These are phyloP conservation scores for Mastigias papua DNA, from an alignment of 30 jellyfish, hydroid and myxozoan genomes.

Conservation along the genomic window DNA sequence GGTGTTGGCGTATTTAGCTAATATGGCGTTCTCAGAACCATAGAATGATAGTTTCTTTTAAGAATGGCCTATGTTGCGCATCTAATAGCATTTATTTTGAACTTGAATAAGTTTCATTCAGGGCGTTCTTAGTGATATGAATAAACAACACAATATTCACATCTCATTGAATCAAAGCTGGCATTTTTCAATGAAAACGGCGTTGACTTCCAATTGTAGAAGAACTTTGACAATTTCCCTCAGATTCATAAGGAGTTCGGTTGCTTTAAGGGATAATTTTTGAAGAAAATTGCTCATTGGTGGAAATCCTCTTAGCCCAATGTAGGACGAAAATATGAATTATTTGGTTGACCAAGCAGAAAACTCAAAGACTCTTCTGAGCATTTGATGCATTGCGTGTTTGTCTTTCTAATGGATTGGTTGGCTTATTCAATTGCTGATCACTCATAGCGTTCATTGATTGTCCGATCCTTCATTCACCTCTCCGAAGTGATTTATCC, in stretches of 20 bases:
- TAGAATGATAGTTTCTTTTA: neutral
- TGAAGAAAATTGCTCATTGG: constrained; percentile 4
- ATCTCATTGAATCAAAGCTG: constrained; percentile 14
- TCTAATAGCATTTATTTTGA: neutral
- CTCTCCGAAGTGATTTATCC: too few species aligned
- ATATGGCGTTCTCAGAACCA: too few species aligned
- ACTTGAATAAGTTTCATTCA: neutral
- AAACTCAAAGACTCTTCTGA: neutral
- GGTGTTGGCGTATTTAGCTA: too few species aligned
- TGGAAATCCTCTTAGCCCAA: neutral
- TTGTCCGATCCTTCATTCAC: neutral
- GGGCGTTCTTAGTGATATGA: neutral
- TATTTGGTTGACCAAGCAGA: neutral
- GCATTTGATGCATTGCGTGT: neutral
- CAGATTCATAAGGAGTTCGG: neutral
- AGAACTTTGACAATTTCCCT: neutral
- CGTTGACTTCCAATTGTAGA: neutral
- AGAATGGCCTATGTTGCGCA: neutral
- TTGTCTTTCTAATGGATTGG: neutral
- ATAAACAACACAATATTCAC: neutral
- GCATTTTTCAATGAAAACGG: constrained; percentile 9
- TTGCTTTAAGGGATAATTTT: neutral
- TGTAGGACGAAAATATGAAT: neutral
- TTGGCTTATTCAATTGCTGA: neutral
- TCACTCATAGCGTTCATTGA: too few species aligned